These are phyloP conservation scores for Tetramorium bicarinatum DNA, from an alignment of 2,888 invertebrate species.

Conservation along the genomic window DNA sequence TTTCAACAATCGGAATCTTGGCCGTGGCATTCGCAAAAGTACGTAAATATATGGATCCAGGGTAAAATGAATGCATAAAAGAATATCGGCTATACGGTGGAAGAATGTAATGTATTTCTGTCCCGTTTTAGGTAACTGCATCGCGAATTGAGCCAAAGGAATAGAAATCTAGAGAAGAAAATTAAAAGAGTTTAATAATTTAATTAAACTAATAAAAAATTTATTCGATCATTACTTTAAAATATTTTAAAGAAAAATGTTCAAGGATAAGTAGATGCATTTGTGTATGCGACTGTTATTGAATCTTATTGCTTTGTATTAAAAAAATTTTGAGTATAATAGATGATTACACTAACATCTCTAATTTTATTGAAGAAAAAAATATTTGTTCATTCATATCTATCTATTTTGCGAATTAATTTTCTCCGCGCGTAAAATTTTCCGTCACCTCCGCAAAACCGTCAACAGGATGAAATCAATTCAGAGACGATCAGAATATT, in stretches of 20 bases:
- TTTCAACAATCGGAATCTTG: conserved; percentile 82
- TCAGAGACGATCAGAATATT: conserved; percentile 39
- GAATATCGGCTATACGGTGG: conserved; percentile 90
- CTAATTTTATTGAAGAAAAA: not conserved
- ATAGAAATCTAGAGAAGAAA: conserved; percentile 89
- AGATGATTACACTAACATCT: not conserved
- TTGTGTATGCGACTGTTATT: not conserved
- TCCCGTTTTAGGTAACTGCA: conserved; percentile 72
- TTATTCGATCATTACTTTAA: not conserved
- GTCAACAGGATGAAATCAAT: conserved; percentile 47
- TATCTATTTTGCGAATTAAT: conserved; percentile 12
- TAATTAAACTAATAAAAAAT: not conserved
- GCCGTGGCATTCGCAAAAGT: conserved; percentile 88
- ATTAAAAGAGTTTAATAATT: not conserved
- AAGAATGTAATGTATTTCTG: conserved; percentile 84
- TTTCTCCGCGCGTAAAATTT: not conserved
- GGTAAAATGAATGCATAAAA: conserved; percentile 94
- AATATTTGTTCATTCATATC: not conserved
- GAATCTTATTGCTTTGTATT: not conserved
- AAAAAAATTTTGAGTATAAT: not conserved
- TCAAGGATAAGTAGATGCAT: not conserved
- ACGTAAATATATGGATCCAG: conserved; percentile 95
- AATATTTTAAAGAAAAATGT: not conserved
- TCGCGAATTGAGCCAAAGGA: conserved; percentile 88
- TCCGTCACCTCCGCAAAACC: not conserved